Evolutionary conservation across 2,888 invertebrate genomes (phyloP), one percentile per base, ranked within the genome.

Genomic region (Aradus depressus): DNA sequence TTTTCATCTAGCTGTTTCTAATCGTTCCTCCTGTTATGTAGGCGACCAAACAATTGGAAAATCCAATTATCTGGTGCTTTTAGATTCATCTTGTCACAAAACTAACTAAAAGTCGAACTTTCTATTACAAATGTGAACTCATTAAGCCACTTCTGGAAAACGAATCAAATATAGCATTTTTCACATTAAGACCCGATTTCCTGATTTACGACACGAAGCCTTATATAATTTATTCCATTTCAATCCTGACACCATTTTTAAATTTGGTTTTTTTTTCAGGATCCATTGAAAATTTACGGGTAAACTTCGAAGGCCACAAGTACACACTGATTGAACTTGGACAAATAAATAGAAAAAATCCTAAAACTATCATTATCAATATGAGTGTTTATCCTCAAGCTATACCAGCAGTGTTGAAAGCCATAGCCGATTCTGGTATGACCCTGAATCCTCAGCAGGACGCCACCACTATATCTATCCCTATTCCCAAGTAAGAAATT

Each of bases 401-500:
- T 6, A 83, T 89, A 62, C 84, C 86, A 6, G 75, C 79, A 58
- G 84, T 84, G 4, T 61, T 91, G 23, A 79, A 81, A 63, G 80
- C 87, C 2, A 75, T 96, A 42, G 69, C 74, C 48, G 77, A 77
- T 31, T 89, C 90, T 53, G 91, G 92, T 8, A 77, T 95, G 74
- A 91, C 91, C 67, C 70, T 95, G 50, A 93, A 89, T 70, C 91
- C 93, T 0, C 93, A 95, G 65, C 91, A 92, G 67, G 95, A 96
- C 65, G 92, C 92, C 19, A 91, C 89, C 1, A 87, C 85, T 2
- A 68, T 96, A 42, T 93, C 79, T 67, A 75, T 96, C 45, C 86
- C 89, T 31, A 76, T 92, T 59, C 91, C 93, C 10, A 92, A 90
- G 82, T 82, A 72, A 72, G 70, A 64, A 37, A 34, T 43, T 4